Base-by-base conservation (phyloP, 2,113 vertebrate species). In the Menidia beryllina region DNA sequence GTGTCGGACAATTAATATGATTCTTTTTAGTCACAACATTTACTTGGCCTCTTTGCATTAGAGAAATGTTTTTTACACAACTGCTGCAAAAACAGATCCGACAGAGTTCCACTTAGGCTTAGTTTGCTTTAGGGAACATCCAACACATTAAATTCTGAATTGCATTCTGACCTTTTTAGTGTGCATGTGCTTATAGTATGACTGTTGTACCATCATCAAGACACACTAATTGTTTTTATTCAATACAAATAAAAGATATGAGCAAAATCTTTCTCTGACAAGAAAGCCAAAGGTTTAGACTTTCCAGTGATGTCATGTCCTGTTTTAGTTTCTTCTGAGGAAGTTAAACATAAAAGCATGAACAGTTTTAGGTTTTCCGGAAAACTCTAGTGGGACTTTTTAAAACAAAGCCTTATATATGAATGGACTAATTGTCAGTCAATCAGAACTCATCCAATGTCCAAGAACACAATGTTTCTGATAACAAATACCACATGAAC, bases 401-500 rank as follows among this genome's bases (percentile, higher is more conserved):
- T 23, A 23, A 9, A 24, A 57, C 19, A 23, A 19, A 7, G 20
- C 12, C 15, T 25, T 41, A 21, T 20, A 8, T 43, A n/a, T 25
- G n/a, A 39, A 27, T 15, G 24, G 13, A 15, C 10, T 54, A 39
- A n/a, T n/a, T n/a, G n/a, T n/a, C n/a, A n/a, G n/a, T 15, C 60
- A 64, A 56, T 61, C 41, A 77, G 57, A 52, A n/a, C n/a, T n/a
- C n/a, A n/a, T 78, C 66, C 38, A 48, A 67, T 73, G 72, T 69
- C 47, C 76, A 88, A 75, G 17, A 52, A 69, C 60, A 80, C 27
- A 1, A 51, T 78, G 73, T 59, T 20, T 51, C 39, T 65, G 27
- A 79, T 75, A 55, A 74, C 50, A 83, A 85, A 71, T 80, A 87
- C 79, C 79, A 74, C 54, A 73, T 79, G 62, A 27, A 54, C 61